phyloP scores from a whole-genome alignment of 2,113 vertebrate genomes.

The Abramis brama region DNA sequence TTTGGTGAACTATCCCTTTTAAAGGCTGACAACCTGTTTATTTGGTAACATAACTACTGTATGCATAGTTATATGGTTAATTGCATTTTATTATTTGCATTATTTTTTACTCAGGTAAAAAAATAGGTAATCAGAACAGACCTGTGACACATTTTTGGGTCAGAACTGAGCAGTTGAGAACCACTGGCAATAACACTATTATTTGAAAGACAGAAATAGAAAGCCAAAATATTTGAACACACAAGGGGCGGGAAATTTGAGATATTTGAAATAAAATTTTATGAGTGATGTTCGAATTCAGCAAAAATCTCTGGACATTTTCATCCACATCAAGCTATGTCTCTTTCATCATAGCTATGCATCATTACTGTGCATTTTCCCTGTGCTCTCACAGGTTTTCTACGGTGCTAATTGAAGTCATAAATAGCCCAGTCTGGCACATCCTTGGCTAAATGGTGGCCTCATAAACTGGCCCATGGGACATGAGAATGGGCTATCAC shows the following conservation, averaged over 20 bases:
- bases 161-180: background rate
- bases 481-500: slow-evolving; percentile 35
- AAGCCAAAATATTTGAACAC: background rate
- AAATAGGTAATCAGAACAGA: background rate
- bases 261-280: background rate
- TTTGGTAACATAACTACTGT: no score
- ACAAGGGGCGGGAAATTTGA: background rate
- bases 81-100: background rate
- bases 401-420: slow-evolving; percentile 49
- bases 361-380: slow-evolving; percentile 39
- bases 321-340: background rate
- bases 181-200: background rate
- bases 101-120: background rate
- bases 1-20: no score
- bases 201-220: background rate
- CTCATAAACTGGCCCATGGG: slow-evolving; percentile 55
- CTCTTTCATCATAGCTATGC: slow-evolving; percentile 23
- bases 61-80: background rate
- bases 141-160: background rate
- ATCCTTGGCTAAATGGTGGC: slow-evolving; percentile 45
- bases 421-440: slow-evolving; percentile 55
- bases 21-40: no score
- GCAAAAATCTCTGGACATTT: background rate
- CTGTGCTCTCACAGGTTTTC: slow-evolving; percentile 29
- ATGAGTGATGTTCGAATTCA: background rate